Evolutionary conservation across 2,113 vertebrate genomes (phyloP).

Genomic region (Heteronetta atricapilla): DNA sequence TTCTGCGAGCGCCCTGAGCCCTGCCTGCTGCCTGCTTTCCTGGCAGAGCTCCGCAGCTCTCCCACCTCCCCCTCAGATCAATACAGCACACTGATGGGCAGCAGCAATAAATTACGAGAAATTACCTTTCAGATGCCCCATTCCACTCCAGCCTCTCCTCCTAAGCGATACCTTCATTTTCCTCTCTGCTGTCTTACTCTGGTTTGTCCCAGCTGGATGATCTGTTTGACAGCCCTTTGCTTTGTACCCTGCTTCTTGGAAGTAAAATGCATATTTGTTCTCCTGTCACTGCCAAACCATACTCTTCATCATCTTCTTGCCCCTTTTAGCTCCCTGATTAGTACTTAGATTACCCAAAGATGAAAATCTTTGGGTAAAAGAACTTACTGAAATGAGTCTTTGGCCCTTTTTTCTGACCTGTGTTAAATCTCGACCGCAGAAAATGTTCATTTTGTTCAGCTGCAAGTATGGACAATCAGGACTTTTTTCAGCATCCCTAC

Average conservation of each 20-base stretch:
- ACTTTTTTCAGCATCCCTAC: not conserved
- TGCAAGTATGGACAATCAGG: not conserved
- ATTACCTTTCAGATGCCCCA: not conserved
- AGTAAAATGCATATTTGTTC: not conserved
- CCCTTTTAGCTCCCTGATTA: not conserved
- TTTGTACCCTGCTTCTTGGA: not conserved
- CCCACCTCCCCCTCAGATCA: accelerated
- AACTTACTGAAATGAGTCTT: not conserved
- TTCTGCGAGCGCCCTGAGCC: accelerated
- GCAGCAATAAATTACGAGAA: not conserved
- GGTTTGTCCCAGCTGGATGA: not conserved
- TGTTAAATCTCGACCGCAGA: not conserved
- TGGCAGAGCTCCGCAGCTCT: not conserved
- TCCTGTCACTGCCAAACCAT: not conserved
- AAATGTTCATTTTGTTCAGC: not conserved
- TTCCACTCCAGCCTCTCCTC: not conserved
- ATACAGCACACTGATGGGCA: not conserved
- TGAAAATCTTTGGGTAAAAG: not conserved
- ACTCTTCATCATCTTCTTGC: not conserved
- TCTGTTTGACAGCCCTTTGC: not conserved
- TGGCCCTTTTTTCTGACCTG: not conserved
- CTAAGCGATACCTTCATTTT: accelerated
- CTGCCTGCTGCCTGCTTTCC: accelerated
- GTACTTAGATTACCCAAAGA: not conserved
- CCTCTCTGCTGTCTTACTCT: accelerated